These are phyloP conservation scores for Etheostoma spectabile DNA, from an alignment of 2,113 vertebrate species.

Conservation along the genomic window DNA sequence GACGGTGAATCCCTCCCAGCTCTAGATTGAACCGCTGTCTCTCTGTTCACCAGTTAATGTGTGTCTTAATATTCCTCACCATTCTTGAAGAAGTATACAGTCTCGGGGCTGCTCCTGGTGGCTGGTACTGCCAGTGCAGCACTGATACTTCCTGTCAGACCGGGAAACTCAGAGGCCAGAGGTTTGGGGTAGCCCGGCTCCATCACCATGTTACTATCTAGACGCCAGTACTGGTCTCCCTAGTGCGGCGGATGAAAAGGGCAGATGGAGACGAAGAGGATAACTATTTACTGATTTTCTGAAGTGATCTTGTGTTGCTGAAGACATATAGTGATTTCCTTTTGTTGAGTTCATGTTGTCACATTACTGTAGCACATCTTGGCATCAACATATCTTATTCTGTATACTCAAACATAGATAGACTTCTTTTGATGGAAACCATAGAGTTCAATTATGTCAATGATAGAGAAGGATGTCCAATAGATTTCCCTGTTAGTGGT, in stretches of 20 bases:
- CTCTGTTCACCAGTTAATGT: neutral
- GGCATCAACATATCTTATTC: no score
- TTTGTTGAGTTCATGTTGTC: no score
- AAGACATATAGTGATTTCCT: no score
- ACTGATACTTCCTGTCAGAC: constrained; percentile 86
- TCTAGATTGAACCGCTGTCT: neutral
- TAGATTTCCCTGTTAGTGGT: no score
- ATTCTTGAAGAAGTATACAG: constrained; percentile 91
- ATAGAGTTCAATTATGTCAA: no score
- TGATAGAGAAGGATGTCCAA: no score
- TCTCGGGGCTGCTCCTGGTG: constrained; percentile 85
- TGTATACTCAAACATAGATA: no score
- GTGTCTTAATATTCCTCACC: constrained; percentile 72
- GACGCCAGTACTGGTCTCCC: constrained; percentile 91
- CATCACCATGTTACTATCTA: constrained; percentile 86
- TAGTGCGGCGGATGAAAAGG: constrained; percentile 44
- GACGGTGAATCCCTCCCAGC: neutral
- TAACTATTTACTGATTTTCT: neutral
- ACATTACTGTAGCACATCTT: no score
- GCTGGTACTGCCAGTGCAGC: constrained; percentile 87
- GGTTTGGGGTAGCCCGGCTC: constrained; percentile 89
- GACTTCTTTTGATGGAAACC: no score
- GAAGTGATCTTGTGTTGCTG: no score
- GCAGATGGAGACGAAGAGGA: neutral
- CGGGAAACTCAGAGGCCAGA: constrained; percentile 89